Percentiles rank a stretch among this genome's conserved stretches.
phyloP scores from a whole-genome alignment of 2,113 vertebrate genomes.

The Saccopteryx leptura region DNA sequence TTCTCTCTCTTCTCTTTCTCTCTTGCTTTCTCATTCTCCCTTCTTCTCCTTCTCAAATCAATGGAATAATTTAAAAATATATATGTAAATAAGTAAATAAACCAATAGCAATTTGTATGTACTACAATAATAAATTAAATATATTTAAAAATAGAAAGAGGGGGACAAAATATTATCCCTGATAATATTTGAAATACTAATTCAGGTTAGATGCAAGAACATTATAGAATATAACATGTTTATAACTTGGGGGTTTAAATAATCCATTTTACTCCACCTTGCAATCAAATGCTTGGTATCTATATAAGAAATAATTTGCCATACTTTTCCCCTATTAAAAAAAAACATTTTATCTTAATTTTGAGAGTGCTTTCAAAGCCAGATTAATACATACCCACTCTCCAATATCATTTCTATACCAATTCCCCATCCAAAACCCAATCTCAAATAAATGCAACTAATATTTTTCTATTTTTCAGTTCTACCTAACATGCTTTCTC shows the following conservation, averaged over 20 bases:
- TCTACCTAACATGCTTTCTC: neutral
- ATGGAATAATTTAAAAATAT: too few relatives aligned
- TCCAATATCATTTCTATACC: neutral
- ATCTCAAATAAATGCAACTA: neutral
- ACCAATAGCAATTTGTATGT: neutral
- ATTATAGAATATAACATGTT: neutral
- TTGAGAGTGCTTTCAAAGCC: neutral
- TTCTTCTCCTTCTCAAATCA: too few relatives aligned
- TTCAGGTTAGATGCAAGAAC: neutral
- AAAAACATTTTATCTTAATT: neutral
- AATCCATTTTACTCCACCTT: neutral
- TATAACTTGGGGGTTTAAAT: constrained; percentile 33
- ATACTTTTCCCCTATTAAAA: neutral
- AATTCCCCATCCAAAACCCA: neutral
- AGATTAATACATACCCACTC: neutral
- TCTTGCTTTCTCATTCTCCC: too few relatives aligned
- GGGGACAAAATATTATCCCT: neutral
- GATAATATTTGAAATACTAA: neutral
- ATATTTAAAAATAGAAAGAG: constrained; percentile 1
- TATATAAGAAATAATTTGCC: neutral
- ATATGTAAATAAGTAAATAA: too few relatives aligned
- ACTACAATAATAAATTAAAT: neutral
- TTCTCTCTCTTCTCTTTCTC: too few relatives aligned
- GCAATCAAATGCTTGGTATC: neutral
- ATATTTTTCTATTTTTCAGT: neutral